Conservation (phyloP, 2,797 vertebrate species). For the Bovichtus diacanthus region DNA sequence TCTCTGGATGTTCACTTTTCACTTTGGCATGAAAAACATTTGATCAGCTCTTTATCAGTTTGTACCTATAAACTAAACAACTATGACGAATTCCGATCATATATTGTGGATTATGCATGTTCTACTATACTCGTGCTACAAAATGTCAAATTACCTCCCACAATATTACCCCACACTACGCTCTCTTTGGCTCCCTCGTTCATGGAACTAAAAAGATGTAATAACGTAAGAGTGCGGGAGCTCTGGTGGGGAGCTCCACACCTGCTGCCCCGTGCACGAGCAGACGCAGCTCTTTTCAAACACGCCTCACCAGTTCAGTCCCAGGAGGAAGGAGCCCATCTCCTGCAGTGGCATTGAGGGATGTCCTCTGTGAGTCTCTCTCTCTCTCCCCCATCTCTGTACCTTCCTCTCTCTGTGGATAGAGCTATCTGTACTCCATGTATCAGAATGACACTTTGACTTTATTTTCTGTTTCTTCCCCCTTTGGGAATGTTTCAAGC, state of each 20-base stretch:
- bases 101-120: slow-evolving; percentile 25
- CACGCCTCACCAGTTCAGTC: slow-evolving; percentile 58
- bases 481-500: slow-evolving; percentile 54
- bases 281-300: slow-evolving; percentile 78
- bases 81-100: slow-evolving; percentile 25
- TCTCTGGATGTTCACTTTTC: slow-evolving; percentile 60
- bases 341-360: slow-evolving; percentile 82
- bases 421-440: slow-evolving; percentile 55
- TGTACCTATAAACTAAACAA: slow-evolving; percentile 2
- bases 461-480: slow-evolving; percentile 60
- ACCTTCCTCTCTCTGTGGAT: slow-evolving; percentile 42
- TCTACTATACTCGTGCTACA: background rate
- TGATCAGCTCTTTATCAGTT: slow-evolving; percentile 47
- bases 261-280: slow-evolving; percentile 78
- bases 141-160: slow-evolving; percentile 6
- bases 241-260: slow-evolving; percentile 82
- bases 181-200: slow-evolving; percentile 72
- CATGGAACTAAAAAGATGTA: slow-evolving; percentile 82
- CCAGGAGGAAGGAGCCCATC: slow-evolving; percentile 78
- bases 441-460: slow-evolving; percentile 72
- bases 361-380: slow-evolving; percentile 66
- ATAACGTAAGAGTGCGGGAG: slow-evolving; percentile 82
- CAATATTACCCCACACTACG: slow-evolving; percentile 7
- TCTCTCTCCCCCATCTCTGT: slow-evolving; percentile 24
- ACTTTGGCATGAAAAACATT: slow-evolving; percentile 56